Evolutionary conservation across 2,797 vertebrate species (phyloP), one percentile per base, ranked within the genome.

Genomic region (Chloroceryle inda): DNA sequence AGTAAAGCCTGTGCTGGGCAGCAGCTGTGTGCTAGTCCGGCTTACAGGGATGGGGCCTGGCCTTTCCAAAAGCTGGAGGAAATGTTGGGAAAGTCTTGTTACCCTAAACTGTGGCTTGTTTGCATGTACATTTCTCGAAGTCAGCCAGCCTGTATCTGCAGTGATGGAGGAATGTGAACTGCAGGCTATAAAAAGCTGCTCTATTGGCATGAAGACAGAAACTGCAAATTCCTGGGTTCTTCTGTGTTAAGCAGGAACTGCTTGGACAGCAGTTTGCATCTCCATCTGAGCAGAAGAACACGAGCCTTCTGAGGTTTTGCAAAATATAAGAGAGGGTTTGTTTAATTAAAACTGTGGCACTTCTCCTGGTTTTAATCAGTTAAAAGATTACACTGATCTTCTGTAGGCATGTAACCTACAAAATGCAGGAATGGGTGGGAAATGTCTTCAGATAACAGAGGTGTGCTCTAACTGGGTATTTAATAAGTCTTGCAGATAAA

Each of bases 121-220:
- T 59, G 47, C 14, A 0, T 27, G 33, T 76, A 44, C 14, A 1
- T 92, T 93, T 88, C 83, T 47, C 2, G 19, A 67, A 86, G 42
- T 49, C 31, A 56, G 61, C 35, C 76, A 45, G 56, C 14, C 47
- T 63, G 44, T 71, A 37, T 89, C 59, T 73, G 63, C 58, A 84
- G 27, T 21, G 67, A 44, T 94, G 78, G 78, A 94, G 67, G 89
- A 92, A 82, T 75, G 59, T 69, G 82, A 94, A 59, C 29, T 73
- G 81, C 85, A 58, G 42, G 50, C 79, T 89, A n/a, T 38, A 33
- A 90, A 93, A 92, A 63, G n/a, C 83, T 90, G 68, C 59, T 92
- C 31, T 72, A 1, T n/a, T 92, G 91, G 56, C 72, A n/a, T 35
- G 85, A 62, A 74, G 78, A 77, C 72, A 80, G 38, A 26, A 61